These are phyloP conservation scores for Lacerta agilis DNA, from an alignment of 2,797 vertebrate species.

Conservation along the genomic window DNA sequence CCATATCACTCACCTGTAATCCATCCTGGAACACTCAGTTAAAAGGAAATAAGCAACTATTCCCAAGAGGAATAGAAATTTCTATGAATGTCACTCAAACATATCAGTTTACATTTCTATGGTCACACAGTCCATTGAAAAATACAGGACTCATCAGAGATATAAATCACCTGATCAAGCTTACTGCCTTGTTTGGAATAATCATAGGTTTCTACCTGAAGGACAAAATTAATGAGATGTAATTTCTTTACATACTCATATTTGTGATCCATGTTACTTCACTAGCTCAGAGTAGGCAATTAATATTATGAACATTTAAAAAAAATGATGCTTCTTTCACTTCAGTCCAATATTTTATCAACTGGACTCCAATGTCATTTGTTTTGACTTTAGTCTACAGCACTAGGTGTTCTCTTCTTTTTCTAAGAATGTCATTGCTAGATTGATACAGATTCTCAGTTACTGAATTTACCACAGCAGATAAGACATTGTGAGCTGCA, in stretches of 20 bases:
- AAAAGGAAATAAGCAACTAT: neutral
- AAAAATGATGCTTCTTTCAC: neutral
- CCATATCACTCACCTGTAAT: conserved; percentile 9
- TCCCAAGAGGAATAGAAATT: neutral
- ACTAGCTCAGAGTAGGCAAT: neutral
- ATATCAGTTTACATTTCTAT: neutral
- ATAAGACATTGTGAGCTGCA: neutral
- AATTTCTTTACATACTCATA: neutral
- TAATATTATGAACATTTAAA: neutral
- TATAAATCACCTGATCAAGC: neutral
- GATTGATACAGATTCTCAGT: neutral
- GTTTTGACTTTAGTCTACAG: neutral
- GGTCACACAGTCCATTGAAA: neutral
- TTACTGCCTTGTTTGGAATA: neutral
- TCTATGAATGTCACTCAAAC: conserved; percentile 16
- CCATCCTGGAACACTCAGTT: conserved; percentile 10
- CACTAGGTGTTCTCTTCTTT: neutral
- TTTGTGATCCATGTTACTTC: neutral
- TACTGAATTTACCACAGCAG: neutral
- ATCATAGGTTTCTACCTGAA: neutral
- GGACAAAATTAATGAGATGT: neutral
- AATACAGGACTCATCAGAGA: neutral
- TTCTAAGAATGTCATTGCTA: neutral
- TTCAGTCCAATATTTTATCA: neutral
- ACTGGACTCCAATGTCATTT: neutral